phyloP scores from a whole-genome alignment of 1,140 invertebrate species.

The Mizuhopecten yessoensis region DNA sequence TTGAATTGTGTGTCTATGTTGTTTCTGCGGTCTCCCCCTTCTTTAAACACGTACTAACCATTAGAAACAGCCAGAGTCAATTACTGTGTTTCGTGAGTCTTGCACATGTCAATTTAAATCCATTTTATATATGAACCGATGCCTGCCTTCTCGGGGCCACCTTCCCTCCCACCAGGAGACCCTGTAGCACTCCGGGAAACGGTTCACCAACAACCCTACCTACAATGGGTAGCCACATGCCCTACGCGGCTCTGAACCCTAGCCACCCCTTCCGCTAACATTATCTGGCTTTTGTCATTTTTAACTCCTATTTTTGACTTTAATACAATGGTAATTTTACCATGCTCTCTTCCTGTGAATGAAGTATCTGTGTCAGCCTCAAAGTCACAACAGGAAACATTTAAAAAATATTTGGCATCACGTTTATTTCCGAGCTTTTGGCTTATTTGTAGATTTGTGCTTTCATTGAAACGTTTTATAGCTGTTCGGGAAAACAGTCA shows the following conservation, averaged over 20 bases:
- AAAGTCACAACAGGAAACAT: neutral
- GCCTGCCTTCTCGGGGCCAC: neutral
- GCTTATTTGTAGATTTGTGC: neutral
- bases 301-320: conserved; percentile 19
- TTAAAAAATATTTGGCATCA: neutral
- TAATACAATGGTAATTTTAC: conserved; percentile 12
- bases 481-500: neutral
- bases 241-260: neutral
- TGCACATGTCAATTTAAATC: neutral
- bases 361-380: neutral
- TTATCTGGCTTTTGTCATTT: conserved; percentile 16
- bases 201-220: neutral
- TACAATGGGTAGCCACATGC: neutral
- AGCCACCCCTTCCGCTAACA: neutral
- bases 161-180: neutral
- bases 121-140: neutral
- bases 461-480: neutral
- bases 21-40: neutral
- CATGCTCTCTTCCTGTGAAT: neutral
- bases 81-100: conserved; percentile 22
- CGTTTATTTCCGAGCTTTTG: neutral
- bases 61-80: neutral
- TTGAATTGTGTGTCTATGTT: conserved; percentile 1
- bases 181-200: neutral
- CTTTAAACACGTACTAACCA: neutral